Evolutionary conservation across 2,113 vertebrate genomes (phyloP), one percentile per base, ranked within the genome.

Genomic region (Setophaga coronata): DNA sequence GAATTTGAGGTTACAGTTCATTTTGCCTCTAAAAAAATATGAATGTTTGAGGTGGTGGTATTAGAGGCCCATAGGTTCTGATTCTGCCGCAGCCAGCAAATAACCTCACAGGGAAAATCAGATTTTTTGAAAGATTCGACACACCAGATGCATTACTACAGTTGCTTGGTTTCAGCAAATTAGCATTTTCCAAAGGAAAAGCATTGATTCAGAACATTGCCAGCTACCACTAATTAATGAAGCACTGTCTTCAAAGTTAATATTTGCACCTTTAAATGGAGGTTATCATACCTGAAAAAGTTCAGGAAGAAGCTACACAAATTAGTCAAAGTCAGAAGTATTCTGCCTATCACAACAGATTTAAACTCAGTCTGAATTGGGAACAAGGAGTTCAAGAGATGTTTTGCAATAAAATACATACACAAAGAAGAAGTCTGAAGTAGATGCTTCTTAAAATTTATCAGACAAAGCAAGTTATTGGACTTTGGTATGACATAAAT

Each of bases 111-210:
- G 62, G 58, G 62, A n/a, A 69, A 82, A 61, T 21, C 25, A 38
- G 45, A 61, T n/a, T n/a, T 85, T 69, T 73, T 61, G 23, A 61
- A 89, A 88, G 38, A 47, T 66, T 66, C 83, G 72, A 66, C 29
- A 38, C 14, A 53, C 33, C 34, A 81, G 24, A 26, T 70, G 13
- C 38, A 26, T 81, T 62, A 47, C 29, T 69, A 23, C 29, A 34
- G 6, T 66, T 61, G 54, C 67, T 86, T 8, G 1, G 54, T 73
- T 90, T 86, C 60, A 58, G 47, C 23, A 90, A 93, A 81, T 58
- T 93, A 58, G 25, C 25, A 24, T 95, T 95, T 66, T 88, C 58
- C 50, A 65, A 88, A 92, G 61, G 42, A 90, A 89, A 93, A 29
- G 9, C 43, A 66, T 62, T 82, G 74, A 90, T 82, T 65, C 23